Evolutionary conservation across 2,113 vertebrate genomes (phyloP).

Genomic region (Lagopus muta): DNA sequence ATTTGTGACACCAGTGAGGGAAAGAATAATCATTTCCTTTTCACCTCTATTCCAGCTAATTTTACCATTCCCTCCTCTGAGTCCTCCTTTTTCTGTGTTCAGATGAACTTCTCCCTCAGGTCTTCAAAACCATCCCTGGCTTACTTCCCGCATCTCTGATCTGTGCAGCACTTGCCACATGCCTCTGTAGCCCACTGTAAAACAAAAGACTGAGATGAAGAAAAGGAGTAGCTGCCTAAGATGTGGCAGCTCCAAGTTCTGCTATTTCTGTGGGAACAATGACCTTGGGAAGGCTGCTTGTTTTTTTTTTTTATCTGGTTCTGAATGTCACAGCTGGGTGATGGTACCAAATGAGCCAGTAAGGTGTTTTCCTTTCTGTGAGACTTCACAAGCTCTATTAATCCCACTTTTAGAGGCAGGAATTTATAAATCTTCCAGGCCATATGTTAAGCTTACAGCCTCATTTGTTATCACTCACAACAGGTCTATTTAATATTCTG

Average conservation of each 20-base stretch:
- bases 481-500: background rate
- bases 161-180: background rate
- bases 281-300: background rate
- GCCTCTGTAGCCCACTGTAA: background rate
- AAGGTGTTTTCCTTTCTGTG: background rate
- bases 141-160: background rate
- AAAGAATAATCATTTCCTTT: background rate
- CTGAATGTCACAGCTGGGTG: background rate
- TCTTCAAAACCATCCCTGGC: background rate
- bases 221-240: background rate
- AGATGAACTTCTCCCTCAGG: background rate
- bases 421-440: background rate
- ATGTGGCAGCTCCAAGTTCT: background rate
- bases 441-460: background rate
- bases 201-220: background rate
- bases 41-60: background rate
- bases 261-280: fast-evolving
- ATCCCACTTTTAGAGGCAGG: background rate
- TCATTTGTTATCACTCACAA: background rate
- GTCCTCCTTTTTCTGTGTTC: background rate
- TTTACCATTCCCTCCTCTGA: background rate
- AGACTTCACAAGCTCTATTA: background rate
- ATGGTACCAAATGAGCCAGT: background rate
- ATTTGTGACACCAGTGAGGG: background rate
- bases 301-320: background rate